Evolutionary conservation across 2,888 invertebrate genomes (phyloP).

Genomic region (Tetragonula carbonaria): DNA sequence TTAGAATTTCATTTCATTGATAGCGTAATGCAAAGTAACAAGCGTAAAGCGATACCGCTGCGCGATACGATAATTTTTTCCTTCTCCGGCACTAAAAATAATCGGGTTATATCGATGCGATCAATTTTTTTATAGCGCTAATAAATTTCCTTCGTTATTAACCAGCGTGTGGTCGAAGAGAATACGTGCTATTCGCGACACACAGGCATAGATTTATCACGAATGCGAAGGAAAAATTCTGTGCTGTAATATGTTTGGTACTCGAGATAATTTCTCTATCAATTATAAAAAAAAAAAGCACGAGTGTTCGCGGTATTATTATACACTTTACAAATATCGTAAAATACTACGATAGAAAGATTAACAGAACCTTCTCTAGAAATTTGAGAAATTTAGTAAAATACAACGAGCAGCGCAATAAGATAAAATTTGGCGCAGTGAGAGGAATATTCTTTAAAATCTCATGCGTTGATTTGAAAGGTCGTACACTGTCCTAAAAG

Average conservation of each 20-base stretch:
- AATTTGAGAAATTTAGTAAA: neutral
- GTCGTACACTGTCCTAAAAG: neutral
- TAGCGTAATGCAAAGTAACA: neutral
- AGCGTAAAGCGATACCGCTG: slow-evolving; percentile 1
- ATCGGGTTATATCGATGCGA: neutral
- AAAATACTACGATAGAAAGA: neutral
- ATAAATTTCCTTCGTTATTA: neutral
- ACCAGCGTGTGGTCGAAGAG: neutral
- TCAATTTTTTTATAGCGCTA: neutral
- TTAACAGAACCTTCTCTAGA: neutral
- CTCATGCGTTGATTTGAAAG: neutral
- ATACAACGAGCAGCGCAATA: neutral
- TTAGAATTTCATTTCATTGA: slow-evolving; percentile 30
- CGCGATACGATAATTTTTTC: neutral
- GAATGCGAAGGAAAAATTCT: no score
- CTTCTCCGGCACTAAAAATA: neutral
- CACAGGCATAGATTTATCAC: neutral
- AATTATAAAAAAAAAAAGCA: no score
- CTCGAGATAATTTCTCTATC: neutral
- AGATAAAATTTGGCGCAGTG: neutral
- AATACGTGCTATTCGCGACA: neutral
- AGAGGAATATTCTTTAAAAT: neutral
- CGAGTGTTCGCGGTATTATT: neutral
- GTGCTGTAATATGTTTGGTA: no score
- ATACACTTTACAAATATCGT: neutral